Percentiles rank a stretch among this genome's conserved stretches.
These are phyloP conservation scores for Drosophila jambulina DNA, from an alignment of 1,140 invertebrate species.

Conservation along the genomic window DNA sequence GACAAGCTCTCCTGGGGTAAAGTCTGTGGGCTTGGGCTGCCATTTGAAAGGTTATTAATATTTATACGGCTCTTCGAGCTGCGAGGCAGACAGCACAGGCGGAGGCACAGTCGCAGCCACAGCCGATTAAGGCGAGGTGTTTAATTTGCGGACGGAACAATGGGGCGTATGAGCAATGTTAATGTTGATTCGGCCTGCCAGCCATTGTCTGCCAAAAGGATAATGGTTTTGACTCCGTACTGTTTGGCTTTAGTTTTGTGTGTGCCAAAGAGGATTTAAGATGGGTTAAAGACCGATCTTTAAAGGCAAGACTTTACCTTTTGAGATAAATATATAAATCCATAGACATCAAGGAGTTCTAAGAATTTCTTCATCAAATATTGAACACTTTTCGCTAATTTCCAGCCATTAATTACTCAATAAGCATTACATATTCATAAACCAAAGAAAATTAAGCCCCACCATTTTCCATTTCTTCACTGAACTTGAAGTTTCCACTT, in stretches of 20 bases:
- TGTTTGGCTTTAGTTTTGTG: constrained; percentile 8
- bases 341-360: no score
- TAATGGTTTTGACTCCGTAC: constrained; percentile 16
- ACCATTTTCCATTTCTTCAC: background rate
- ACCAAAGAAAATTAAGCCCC: background rate
- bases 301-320: background rate
- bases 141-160: constrained; percentile 53
- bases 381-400: background rate
- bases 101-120: constrained; percentile 14
- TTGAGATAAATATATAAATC: background rate
- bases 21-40: constrained; percentile 14
- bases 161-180: constrained; percentile 56
- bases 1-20: constrained; percentile 52
- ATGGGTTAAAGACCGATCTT: background rate
- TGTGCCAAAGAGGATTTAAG: background rate
- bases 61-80: constrained; percentile 67
- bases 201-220: constrained; percentile 29
- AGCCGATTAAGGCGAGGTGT: constrained; percentile 66
- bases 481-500: constrained; percentile 14
- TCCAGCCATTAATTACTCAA: constrained; percentile 19
- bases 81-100: constrained; percentile 27
- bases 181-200: constrained; percentile 34
- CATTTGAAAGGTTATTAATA: constrained; percentile 78
- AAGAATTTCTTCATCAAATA: no score
- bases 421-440: constrained; percentile 12